Evolutionary conservation across 2,888 invertebrate species (phyloP), one percentile per base, ranked within the genome.

Genomic region (Oscheius sp.): DNA sequence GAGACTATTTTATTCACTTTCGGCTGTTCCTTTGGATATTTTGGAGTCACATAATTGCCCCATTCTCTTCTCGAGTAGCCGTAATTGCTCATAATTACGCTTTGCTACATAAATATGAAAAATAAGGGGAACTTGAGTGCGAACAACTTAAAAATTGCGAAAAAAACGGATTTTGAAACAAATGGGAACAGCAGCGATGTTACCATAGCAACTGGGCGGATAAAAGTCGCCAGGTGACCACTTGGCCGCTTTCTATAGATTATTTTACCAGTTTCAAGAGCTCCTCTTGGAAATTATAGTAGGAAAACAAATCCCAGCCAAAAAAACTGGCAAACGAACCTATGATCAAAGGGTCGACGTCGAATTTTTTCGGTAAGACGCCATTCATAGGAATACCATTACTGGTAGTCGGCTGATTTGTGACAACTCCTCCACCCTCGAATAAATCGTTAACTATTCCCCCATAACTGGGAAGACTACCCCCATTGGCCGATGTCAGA

Each of bases 391-490:
- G 23, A 45, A 35, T 43, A 18, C 59, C 61, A 18, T 56, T 56
- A 21, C 63, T 71, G n/a, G 71, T 61, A 6, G 71, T 55, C 18
- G 63, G 52, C 59, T 52, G 59, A n/a, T 25, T 55, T 3, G 59
- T 71, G 18, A 52, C 53, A 1, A 59, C 63, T 13, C 66, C 66
- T 18, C 25, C 43, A 9, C 63, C 45, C 1, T 73, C 75, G 69
- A 81, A 83, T 74, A 81, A 74, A 45, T 83, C 80, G 59, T 83
- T 83, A 27, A 83, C 81, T 18, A 83, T 81, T 61, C 82, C 82
- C 12, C 82, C 82, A 68, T 83, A 83, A 0, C 76, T 75, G 16
- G 80, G 16, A 18, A 35, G 35, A 49, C 6, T 7, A 18, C n/a
- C 27, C 27, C 18, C 41, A n/a, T 61, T 61, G n/a, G 61, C 43